Evolutionary conservation across 2,888 invertebrate species (phyloP), one percentile per base, ranked within the genome.

Genomic region (Campoplex nolae): DNA sequence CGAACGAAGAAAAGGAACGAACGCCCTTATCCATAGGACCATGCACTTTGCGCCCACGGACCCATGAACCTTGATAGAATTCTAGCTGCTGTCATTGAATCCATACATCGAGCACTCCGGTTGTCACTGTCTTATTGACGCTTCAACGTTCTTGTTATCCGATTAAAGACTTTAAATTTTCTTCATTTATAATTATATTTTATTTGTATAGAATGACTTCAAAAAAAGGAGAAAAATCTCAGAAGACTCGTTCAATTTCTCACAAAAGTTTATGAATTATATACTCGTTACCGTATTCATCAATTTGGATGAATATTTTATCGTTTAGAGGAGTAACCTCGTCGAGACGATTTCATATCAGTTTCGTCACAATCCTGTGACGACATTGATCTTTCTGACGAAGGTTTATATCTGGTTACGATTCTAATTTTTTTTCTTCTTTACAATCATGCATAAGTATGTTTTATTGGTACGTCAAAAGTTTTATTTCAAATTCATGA

Each of bases 1-100:
- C 83, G 73, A 82, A 28, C 62, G 77, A 70, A 71, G 65, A 70
- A 79, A 86, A 83, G 79, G 42, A 78, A 54, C 80, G 82, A 82
- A 58, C 78, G 58, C 67, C 68, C 56, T 23, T 23, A 67, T 58
- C 62, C 65, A 62, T 67, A 42, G 42, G 75, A 79, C 74, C 62
- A 51, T 74, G 42, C 35, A 54, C 38, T 74, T 56, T 86, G 62
- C 28, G 62, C 28, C 65, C 32, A 76, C 80, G 56, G 79, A 62
- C 70, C 70, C 70, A 75, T 48, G 56, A 76, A 80, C 76, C 71
- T 76, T 28, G 54, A 32, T 71, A 42, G 71, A 71, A 62, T 80
- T 58, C 62, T 74, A 54, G 45, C 81, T 73, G 80, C 81, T 73
- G 80, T 73, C 73, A 62, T 73, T 80, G 28, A 80, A 65, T 45